A percentile compares a stretch with the other conserved stretches of the same genome.
These are phyloP conservation scores for Atlantisia rogersi DNA, from an alignment of 2,113 vertebrate species.

Conservation along the genomic window DNA sequence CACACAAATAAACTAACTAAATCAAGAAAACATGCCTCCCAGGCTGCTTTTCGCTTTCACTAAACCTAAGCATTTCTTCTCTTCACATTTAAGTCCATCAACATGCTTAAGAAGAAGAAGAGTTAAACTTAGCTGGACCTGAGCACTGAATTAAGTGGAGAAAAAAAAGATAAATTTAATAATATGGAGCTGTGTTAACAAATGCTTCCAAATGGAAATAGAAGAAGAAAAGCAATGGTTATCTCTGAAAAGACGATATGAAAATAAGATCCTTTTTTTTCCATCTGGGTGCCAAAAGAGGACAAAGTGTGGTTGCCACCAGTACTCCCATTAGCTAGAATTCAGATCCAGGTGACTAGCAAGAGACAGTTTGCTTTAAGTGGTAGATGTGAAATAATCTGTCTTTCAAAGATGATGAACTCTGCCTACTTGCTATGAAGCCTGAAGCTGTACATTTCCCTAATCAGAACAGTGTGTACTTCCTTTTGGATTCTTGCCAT, in stretches of 20 bases:
- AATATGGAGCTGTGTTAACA: not conserved
- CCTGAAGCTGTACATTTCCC: not conserved
- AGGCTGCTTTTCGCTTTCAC: not conserved
- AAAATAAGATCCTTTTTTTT: not conserved
- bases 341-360: not conserved
- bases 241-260: not conserved
- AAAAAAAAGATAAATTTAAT: not conserved
- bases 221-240: not conserved
- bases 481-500: not conserved
- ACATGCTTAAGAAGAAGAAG: not conserved
- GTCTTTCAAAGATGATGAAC: not conserved
- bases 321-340: not conserved
- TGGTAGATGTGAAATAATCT: not conserved
- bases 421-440: not conserved
- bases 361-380: not conserved
- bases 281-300: not conserved
- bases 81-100: not conserved
- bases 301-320: not conserved
- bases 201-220: not conserved
- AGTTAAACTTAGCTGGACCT: not conserved
- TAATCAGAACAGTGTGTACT: not conserved
- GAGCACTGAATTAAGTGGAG: not conserved
- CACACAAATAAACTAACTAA: not conserved
- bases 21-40: not conserved
- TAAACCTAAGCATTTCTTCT: not conserved